Percentiles rank a stretch among this genome's conserved stretches.
phyloP scores from a whole-genome alignment of 2,113 vertebrate species.

The Coryphaenoides rupestris region DNA sequence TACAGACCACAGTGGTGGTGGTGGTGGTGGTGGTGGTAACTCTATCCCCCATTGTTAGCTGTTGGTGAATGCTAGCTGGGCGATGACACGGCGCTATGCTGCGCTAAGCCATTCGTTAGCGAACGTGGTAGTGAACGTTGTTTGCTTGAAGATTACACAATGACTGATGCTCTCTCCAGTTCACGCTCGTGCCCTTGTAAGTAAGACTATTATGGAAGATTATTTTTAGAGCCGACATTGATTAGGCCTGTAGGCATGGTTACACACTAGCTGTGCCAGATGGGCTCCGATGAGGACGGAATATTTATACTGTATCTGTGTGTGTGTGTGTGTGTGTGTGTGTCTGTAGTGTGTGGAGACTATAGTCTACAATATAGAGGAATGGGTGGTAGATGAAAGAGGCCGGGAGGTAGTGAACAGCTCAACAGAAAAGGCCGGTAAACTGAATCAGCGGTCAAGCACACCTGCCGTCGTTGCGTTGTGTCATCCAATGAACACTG shows the following conservation, averaged over 20 bases:
- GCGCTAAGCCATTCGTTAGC: conserved; percentile 6
- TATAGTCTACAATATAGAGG: conserved; percentile 21
- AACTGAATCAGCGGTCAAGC: too few species aligned
- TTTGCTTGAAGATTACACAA: conserved; percentile 44
- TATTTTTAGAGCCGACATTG: conserved; percentile 67
- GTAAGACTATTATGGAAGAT: conserved; percentile 50
- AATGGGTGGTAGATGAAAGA: neutral
- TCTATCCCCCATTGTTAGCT: too few species aligned
- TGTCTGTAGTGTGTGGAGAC: conserved; percentile 4
- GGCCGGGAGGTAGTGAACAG: too few species aligned
- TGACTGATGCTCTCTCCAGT: conserved; percentile 25
- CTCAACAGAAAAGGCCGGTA: too few species aligned
- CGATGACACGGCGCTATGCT: neutral
- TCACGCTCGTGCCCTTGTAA: conserved; percentile 36
- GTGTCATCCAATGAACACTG: too few species aligned
- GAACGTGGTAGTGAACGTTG: neutral
- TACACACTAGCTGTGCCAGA: conserved; percentile 44
- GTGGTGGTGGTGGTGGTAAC: too few species aligned
- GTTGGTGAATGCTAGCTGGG: too few species aligned
- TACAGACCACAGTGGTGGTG: too few species aligned
- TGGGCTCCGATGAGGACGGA: conserved; percentile 35
- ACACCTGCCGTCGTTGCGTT: too few species aligned
- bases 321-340: conserved; percentile 12
- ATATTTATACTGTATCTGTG: conserved; percentile 2
- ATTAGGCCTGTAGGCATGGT: conserved; percentile 61